These are phyloP conservation scores for Micronycteris hirsuta DNA, from an alignment of 2,113 vertebrate species.

Conservation along the genomic window DNA sequence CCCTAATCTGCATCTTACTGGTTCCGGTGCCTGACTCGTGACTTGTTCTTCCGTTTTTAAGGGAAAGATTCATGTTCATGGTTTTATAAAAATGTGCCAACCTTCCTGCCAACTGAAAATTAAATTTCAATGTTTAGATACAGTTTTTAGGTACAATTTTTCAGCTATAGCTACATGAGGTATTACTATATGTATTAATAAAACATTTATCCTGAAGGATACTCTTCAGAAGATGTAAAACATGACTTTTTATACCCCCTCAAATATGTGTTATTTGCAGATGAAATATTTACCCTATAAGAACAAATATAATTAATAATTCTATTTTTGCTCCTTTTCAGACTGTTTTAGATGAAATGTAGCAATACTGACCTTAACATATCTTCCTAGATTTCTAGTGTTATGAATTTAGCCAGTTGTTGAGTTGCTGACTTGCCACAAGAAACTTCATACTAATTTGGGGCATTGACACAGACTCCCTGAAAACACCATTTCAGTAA, in stretches of 20 bases:
- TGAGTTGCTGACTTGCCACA: not conserved
- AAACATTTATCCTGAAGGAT: not conserved
- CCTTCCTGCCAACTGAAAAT: not conserved
- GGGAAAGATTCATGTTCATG: not conserved
- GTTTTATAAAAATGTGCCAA: not conserved
- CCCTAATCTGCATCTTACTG: not conserved
- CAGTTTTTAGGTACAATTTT: not conserved
- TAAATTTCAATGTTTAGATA: not conserved
- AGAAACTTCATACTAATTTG: not conserved
- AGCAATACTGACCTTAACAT: not conserved
- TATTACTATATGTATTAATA: not conserved
- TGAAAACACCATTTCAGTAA: not conserved
- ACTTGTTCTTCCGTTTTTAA: not conserved
- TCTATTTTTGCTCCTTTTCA: slow-evolving; percentile 12
- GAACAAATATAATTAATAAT: not conserved
- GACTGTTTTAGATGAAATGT: not conserved
- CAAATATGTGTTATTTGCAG: not conserved
- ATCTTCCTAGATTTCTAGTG: not conserved
- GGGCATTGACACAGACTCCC: not conserved
- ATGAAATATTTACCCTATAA: not conserved
- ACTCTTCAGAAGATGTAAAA: not conserved
- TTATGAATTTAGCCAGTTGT: not conserved
- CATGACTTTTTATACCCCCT: not conserved
- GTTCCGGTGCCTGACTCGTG: not conserved
- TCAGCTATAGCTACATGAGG: not conserved